phyloP scores from a whole-genome alignment of 53 echinoderm and acorn worm species.

The Apostichopus leukothele region DNA sequence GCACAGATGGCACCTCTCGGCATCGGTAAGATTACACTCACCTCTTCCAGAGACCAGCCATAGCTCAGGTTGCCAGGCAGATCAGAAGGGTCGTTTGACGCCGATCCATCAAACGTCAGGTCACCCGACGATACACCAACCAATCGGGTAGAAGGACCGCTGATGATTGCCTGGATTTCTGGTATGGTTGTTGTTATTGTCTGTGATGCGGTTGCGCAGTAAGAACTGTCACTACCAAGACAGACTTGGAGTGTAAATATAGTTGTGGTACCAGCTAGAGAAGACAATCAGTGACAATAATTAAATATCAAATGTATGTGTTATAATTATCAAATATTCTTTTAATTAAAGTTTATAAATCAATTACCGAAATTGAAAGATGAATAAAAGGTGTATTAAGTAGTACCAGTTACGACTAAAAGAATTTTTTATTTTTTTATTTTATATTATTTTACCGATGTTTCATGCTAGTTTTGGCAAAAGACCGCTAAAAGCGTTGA shows the following conservation, averaged over 20 bases:
- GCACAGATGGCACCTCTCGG: no score
- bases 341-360: no score
- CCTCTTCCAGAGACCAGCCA: background rate
- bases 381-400: no score
- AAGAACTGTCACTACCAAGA: background rate
- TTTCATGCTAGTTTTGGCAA: no score
- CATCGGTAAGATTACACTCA: background rate
- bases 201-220: background rate
- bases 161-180: slow-evolving; percentile 9
- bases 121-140: slow-evolving; percentile 19
- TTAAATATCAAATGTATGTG: background rate
- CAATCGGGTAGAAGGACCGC: slow-evolving; percentile 39
- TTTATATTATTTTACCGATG: no score
- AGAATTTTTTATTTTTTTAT: no score
- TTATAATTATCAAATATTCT: no score
- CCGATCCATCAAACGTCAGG: slow-evolving; percentile 14
- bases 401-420: no score
- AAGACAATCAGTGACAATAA: background rate
- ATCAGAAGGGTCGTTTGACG: slow-evolving; percentile 27
- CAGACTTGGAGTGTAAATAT: slow-evolving; percentile 10
- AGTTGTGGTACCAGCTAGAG: background rate
- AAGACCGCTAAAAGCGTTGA: no score
- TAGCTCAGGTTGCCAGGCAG: background rate
- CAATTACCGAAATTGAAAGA: no score
- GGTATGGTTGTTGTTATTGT: background rate